Base-by-base conservation (phyloP, 2,888 invertebrate species). In the Parnassius glacialis region DNA sequence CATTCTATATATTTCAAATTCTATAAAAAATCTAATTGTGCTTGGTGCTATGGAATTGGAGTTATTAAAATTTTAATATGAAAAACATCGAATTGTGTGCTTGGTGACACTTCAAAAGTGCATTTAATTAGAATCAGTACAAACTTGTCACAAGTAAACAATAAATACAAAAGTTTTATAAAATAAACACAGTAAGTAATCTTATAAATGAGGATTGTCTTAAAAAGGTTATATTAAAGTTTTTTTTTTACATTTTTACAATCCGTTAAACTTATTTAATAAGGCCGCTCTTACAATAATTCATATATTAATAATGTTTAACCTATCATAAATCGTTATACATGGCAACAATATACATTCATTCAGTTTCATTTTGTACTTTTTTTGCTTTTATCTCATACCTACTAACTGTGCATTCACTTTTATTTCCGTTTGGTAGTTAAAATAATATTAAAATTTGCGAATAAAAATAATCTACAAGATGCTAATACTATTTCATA, bases 61-160 rank as follows among this genome's bases (percentile, higher is more conserved):
- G 0, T 20, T 20, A 20, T 20, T 20, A 20, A 20, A 20, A 20
- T 20, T 20, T 20, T 2, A 20, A 2, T 20, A 20, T 57, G 57
- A 67, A 52, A 71, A 69, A 65, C 16, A 16, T 60, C 54, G 16
- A 53, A 9, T 58, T 68, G 50, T 56, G 58, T 58, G 79, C 78
- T 78, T 79, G 65, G 85, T 85, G 82, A 81, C 89, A 90, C 89
- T 87, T 87, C 69, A 74, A 70, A 84, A 89, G 90, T 90, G 90
- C 80, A 79, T 82, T 89, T 89, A 80, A 88, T 88, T 87, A 84
- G 77, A 79, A 83, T 85, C 83, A 86, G 77, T 89, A 87, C 79
- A 86, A 83, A 84, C 80, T 75, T 79, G 76, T 76, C 74, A 59
- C 52, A 65, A 74, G 74, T 76, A 72, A 83, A 81, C 77, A 87